Base-by-base conservation (phyloP, 2,888 invertebrate species). In the Poecilus cupreus region DNA sequence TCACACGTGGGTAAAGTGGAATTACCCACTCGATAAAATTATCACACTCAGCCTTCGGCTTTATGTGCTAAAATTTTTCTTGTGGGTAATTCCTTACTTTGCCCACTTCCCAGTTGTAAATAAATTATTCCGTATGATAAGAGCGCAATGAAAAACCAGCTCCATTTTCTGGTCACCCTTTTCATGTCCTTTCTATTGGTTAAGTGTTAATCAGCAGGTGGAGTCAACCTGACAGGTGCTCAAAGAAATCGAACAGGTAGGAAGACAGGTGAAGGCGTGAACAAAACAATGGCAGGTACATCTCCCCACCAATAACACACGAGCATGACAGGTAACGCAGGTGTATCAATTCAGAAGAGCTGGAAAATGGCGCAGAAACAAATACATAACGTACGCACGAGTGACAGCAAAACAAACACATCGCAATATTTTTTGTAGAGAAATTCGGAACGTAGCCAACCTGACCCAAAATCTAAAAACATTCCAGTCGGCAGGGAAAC, bases 381-480 rank as follows among this genome's bases (percentile, higher is more conserved):
- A 32, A 54, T 37, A 57, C 39, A 39, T 54, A 18, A 11, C 39
- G 16, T 32, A 32, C 26, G 26, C 13, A 18, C 64, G 20, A 32
- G 32, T 70, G 49, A 46, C 24, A 46, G 72, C 43, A 72, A 72
- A 72, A 72, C 70, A 72, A 72, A 49, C 37, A 75, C 49, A 78
- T 64, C 37, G 46, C 43, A 68, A 78, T 43, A 49, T 68, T 78
- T 78, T 78, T 78, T 78, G 78, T 78, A 16, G 22, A 32, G 32
- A 32, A 32, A 3, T 77, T 57, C 37, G 54, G 32, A 54, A 64
- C 78, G 24, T 11, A 46, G 54, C 43, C 77, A 77, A 77, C 43
- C 64, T 77, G 77, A 60, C 77, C 77, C 51, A 77, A 77, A 77
- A 77, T 77, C 60, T 77, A 77, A 77, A 75, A 77, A 77, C 60